These are phyloP conservation scores for Gambusia affinis DNA, from an alignment of 2,113 vertebrate genomes.

Conservation along the genomic window DNA sequence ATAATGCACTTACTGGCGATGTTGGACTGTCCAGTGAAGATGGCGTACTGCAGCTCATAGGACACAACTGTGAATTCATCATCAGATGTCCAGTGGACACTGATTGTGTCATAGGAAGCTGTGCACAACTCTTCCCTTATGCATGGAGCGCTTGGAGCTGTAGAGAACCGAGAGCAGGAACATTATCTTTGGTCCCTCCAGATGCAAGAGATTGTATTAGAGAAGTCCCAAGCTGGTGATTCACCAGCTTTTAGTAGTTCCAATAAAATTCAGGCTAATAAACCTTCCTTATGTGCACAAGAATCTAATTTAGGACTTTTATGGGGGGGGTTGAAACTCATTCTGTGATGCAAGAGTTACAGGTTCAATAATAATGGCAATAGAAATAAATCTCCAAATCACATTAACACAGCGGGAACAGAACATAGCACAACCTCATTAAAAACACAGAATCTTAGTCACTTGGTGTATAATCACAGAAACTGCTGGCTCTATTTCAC, in stretches of 20 bases:
- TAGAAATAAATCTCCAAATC: conserved; percentile 23
- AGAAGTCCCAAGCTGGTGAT: not conserved
- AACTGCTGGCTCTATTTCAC: conserved; percentile 9
- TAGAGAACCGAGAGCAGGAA: conserved; percentile 5
- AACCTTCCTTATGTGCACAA: conserved; percentile 25
- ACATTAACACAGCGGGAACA: conserved; percentile 9
- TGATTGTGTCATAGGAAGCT: conserved; percentile 96
- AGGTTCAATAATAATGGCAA: conserved; percentile 44
- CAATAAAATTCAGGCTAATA: conserved; percentile 19
- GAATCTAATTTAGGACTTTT: conserved; percentile 15
- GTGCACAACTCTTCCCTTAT: conserved; percentile 97
- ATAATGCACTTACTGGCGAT: conserved; percentile 90
- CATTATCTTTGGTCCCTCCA: not conserved
- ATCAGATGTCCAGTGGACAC: conserved; percentile 96
- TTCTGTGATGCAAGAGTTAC: conserved; percentile 46
- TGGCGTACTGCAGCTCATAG: conserved; percentile 96
- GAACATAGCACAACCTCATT: conserved; percentile 25
- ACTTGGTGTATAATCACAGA: conserved; percentile 26
- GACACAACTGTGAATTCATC: conserved; percentile 97
- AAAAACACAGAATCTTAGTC: conserved; percentile 3
- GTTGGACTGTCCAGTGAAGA: conserved; percentile 96
- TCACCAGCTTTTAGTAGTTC: not conserved
- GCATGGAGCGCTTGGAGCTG: conserved; percentile 82
- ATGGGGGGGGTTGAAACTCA: too few species aligned
- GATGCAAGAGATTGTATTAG: conserved; percentile 1